Base-by-base conservation (phyloP, 2,797 vertebrate species). In the Chiloscyllium punctatum region DNA sequence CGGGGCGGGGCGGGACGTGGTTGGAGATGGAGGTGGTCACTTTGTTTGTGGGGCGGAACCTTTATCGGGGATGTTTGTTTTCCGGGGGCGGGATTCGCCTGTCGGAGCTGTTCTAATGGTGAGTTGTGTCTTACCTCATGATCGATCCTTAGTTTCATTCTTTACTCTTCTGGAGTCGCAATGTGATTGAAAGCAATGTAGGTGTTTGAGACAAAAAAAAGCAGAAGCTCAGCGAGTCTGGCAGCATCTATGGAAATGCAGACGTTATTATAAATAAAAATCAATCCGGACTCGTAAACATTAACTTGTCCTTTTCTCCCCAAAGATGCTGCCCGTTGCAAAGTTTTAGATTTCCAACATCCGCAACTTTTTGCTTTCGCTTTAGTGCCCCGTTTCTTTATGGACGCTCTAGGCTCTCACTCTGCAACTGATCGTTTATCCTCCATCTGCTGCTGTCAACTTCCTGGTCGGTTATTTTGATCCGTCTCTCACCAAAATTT, bases 61-160 rank as follows among this genome's bases (percentile, higher is more conserved):
- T 11, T 88, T 30, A 0, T 25, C 7, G 13, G 0, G 79, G 3
- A 25, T 3, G n/a, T 3, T 0, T 4, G 1, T 25, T 7, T 68
- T 30, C 5, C 7, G 57, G 62, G 90, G 90, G 90, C 23, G 1
- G 18, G 2, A 0, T 92, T 37, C 9, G 33, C 7, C 27, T 0
- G 62, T 21, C 0, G 57, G 57, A 62, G 57, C 9, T 62, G 57
- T 62, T 0, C 5, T 25, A 9, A 11, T 25, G 90, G 92, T 66
- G 53, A 48, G 86, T 11, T 87, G 25, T 27, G 25, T 57, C 88
- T 16, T 0, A 9, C 7, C 57, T 9, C 57, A 9, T 69, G 11
- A 69, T 33, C 4, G 30, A 42, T 23, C 2, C 48, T 21, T 84
- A 16, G 42, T 48, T 84, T 42, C 18, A 48, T 84, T 53, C 51